Evolutionary conservation across 2,113 vertebrate genomes (phyloP).

Genomic region (Triplophysa tibetana): DNA sequence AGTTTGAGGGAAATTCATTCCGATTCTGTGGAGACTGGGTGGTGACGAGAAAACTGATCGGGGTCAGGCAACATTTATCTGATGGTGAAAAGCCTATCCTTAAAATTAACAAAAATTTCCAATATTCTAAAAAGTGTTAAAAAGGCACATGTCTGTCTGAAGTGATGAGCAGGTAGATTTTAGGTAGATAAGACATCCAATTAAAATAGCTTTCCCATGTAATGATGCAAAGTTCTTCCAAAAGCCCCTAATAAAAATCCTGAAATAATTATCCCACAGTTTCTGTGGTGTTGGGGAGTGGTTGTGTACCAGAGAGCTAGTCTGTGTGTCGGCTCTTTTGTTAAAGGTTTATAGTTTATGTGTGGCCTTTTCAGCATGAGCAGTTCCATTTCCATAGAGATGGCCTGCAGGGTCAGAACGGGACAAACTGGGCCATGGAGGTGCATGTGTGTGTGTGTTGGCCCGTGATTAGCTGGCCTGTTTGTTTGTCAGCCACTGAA

Average conservation of each 20-base stretch:
- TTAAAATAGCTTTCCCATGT: too few relatives aligned
- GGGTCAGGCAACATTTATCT: conserved; percentile 42
- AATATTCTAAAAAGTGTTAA: background rate
- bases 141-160: background rate
- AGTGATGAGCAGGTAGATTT: background rate
- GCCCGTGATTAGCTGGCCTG: conserved; percentile 52
- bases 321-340: conserved; percentile 43
- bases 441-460: conserved; percentile 44
- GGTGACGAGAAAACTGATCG: conserved; percentile 26
- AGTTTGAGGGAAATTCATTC: conserved; percentile 27
- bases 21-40: conserved; percentile 24
- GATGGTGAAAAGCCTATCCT: conserved; percentile 7
- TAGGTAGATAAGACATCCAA: too few relatives aligned
- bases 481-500: conserved; percentile 58
- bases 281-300: background rate
- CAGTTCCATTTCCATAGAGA: conserved; percentile 52
- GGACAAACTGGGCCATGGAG: conserved; percentile 47
- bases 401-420: conserved; percentile 47
- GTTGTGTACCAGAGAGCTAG: conserved; percentile 21
- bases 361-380: conserved; percentile 52
- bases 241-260: too few relatives aligned
- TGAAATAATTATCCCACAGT: background rate
- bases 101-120: conserved; percentile 14
- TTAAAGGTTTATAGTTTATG: conserved; percentile 51
- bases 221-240: too few relatives aligned